These are phyloP conservation scores for Scomber japonicus DNA, from an alignment of 2,113 vertebrate genomes.

Conservation along the genomic window DNA sequence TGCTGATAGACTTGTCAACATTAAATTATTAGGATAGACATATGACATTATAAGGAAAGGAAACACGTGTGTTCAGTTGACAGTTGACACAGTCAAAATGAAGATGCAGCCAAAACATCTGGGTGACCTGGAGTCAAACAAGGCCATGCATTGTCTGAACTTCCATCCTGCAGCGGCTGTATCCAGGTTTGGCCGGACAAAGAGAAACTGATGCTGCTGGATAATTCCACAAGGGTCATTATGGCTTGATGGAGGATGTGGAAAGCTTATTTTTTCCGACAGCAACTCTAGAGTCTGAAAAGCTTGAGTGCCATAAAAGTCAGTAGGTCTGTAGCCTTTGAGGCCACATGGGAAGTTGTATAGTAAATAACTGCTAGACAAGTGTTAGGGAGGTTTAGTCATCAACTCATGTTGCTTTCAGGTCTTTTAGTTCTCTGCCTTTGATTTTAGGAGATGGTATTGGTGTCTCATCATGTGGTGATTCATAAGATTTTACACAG, in stretches of 20 bases:
- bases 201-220: background rate
- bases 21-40: background rate
- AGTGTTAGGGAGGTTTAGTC: background rate
- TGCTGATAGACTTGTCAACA: no score
- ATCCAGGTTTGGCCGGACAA: background rate
- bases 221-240: background rate
- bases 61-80: background rate
- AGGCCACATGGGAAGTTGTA: no score
- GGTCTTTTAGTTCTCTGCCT: no score
- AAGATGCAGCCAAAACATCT: background rate
- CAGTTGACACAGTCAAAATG: background rate
- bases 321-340: background rate
- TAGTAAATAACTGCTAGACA: no score
- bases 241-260: background rate
- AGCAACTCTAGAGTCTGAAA: conserved; percentile 10
- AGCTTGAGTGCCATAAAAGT: background rate
- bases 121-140: background rate
- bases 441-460: background rate
- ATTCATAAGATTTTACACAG: background rate
- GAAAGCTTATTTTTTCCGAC: conserved; percentile 38
- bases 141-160: background rate
- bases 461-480: background rate
- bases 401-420: background rate
- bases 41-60: background rate
- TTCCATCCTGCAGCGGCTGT: background rate